Evolutionary conservation across 1,140 invertebrate genomes (phyloP).

Genomic region (Drosophila ironensis): DNA sequence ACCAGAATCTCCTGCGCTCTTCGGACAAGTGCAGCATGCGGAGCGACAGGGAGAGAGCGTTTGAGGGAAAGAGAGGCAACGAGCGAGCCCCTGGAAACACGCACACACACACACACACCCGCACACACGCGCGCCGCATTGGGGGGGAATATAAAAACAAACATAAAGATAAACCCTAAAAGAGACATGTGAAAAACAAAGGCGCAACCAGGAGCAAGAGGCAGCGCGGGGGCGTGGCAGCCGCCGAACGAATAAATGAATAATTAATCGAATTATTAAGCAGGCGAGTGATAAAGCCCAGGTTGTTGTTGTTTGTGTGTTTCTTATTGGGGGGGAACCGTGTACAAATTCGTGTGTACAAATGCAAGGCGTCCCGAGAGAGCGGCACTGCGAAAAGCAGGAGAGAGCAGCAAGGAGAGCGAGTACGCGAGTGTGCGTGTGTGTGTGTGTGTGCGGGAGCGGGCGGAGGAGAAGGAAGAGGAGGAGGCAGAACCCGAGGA

Average conservation of each 20-base stretch:
- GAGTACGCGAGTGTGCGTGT: not conserved
- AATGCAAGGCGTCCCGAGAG: slow-evolving; percentile 51
- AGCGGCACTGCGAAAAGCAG: slow-evolving; percentile 9
- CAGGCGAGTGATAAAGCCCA: slow-evolving; percentile 9
- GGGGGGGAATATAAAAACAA: slow-evolving; percentile 59
- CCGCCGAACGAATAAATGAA: slow-evolving; percentile 2
- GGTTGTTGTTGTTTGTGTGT: slow-evolving; percentile 34
- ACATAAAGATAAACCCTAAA: slow-evolving; percentile 78
- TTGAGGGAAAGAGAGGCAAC: not conserved
- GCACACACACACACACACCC: slow-evolving; percentile 14
- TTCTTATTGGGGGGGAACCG: slow-evolving; percentile 72
- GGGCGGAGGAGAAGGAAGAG: slow-evolving; percentile 10
- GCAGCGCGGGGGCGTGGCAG: slow-evolving; percentile 40
- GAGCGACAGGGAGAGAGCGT: slow-evolving; percentile 36
- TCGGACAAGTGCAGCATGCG: slow-evolving; percentile 65
- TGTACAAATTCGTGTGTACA: slow-evolving; percentile 71
- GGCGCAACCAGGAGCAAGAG: slow-evolving; percentile 34
- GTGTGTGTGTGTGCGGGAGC: slow-evolving; percentile 30
- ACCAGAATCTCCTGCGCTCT: slow-evolving; percentile 41
- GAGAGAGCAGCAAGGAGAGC: slow-evolving; percentile 15
- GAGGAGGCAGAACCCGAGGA: slow-evolving; percentile 3
- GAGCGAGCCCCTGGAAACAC: slow-evolving; percentile 21
- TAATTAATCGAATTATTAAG: slow-evolving; percentile 22
- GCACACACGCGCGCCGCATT: slow-evolving; percentile 4
- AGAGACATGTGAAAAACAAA: slow-evolving; percentile 73